Evolutionary conservation across 1,140 invertebrate genomes (phyloP), one percentile per base, ranked within the genome.

Genomic region (Bombus cullumanus): DNA sequence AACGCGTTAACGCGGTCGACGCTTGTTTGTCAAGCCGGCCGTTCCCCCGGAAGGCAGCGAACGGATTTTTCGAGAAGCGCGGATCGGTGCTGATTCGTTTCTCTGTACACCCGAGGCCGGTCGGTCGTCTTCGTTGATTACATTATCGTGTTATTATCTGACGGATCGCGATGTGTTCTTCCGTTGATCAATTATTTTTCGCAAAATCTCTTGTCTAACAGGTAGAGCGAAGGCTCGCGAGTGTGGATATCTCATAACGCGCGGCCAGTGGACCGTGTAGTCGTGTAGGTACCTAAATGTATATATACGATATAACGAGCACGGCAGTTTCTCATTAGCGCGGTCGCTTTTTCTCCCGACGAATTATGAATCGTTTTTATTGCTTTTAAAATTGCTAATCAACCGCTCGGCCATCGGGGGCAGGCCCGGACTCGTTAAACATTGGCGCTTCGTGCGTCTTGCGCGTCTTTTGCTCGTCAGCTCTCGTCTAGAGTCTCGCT

Each of bases 321-420:
- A 80, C 79, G 77, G 88, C 90, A 91, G 92, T 92, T 92, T 92
- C 91, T 92, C 91, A 92, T 92, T 92, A 92, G 92, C 92, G 87
- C 91, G 84, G 88, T 76, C 85, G 89, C 90, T 92, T 92, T 92
- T 92, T 92, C 90, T 91, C 62, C 75, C 88, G 80, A 88, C 88
- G 89, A 91, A 92, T 92, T 92, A 92, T 90, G 88, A 92, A 92
- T 92, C 85, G 92, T 91, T 92, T 92, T 92, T 92, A 92, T 92
- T 91, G 87, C 90, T 92, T 91, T 91, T 85, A 91, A 92, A 92
- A 92, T 92, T 92, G 91, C 91, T 92, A 92, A 92, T 92, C 90
- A 91, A 92, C 86, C 82, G 86, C 77, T 89, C 83, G 85, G 80
- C 74, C 85, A 82, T 87, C 85, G 88, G 79, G 73, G 80, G 87